phyloP scores from a whole-genome alignment of 2,888 invertebrate species.

The Xestia c-nigrum region DNA sequence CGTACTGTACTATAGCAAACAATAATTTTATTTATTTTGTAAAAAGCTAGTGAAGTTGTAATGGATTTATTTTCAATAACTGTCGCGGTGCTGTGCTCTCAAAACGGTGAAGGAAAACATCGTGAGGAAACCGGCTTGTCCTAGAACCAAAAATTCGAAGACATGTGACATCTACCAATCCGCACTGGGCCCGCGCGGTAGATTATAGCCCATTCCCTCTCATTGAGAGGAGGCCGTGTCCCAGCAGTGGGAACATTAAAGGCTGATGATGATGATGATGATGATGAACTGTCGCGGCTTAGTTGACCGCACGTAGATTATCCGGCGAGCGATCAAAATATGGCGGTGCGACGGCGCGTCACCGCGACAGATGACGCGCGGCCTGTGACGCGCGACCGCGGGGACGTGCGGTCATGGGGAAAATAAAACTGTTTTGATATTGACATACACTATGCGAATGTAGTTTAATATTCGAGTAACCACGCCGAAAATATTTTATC shows the following conservation, averaged over 20 bases:
- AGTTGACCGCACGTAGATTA: constrained; percentile 35
- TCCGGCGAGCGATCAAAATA: constrained; percentile 30
- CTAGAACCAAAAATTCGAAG: too few species aligned
- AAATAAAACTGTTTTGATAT: constrained; percentile 3
- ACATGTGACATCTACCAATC: too few species aligned
- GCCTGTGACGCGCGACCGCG: not conserved
- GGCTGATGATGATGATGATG: too few species aligned
- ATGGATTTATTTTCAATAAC: constrained; percentile 38
- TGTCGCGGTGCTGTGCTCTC: too few species aligned
- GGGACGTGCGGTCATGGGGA: not conserved
- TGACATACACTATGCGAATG: not conserved
- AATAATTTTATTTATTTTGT: not conserved
- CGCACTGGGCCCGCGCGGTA: too few species aligned
- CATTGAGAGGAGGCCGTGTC: too few species aligned
- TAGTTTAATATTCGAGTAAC: not conserved
- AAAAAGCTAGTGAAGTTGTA: constrained; percentile 7
- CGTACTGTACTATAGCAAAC: not conserved
- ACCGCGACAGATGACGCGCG: constrained; percentile 56
- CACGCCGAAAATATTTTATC: not conserved
- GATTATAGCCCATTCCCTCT: too few species aligned
- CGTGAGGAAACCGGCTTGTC: too few species aligned
- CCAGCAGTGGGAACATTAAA: too few species aligned
- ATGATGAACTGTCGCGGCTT: constrained; percentile 13
- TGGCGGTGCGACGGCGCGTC: constrained; percentile 9
- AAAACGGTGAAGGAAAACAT: too few species aligned